Percentiles rank a stretch among this genome's conserved stretches.
Evolutionary conservation across 1,140 invertebrate genomes (phyloP).

Genomic region (Calycopis cecrops): DNA sequence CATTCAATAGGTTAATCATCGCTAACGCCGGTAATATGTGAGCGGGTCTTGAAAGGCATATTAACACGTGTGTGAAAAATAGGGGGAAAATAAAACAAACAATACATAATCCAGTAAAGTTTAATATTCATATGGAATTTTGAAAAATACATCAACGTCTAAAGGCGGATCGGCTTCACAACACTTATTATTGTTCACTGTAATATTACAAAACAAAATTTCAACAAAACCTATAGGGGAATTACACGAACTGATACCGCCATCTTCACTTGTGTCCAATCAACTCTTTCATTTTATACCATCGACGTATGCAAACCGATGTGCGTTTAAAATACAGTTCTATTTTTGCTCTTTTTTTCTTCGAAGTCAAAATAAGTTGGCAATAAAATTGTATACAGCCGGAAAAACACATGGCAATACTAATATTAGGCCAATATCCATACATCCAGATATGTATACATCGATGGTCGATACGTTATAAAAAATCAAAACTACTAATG

Average conservation of each 20-base stretch:
- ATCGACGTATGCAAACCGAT: not conserved
- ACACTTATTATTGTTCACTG: conserved; percentile 5
- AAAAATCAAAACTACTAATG: conserved; percentile 35
- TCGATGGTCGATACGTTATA: conserved; percentile 32
- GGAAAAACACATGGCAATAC: not conserved
- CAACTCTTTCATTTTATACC: conserved; percentile 5
- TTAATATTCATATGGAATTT: conserved; percentile 9
- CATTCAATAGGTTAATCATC: too few relatives aligned
- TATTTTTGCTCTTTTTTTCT: too few relatives aligned
- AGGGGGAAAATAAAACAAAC: not conserved
- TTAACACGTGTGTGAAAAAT: too few relatives aligned
- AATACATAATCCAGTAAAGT: conserved; percentile 7
- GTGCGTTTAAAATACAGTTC: too few relatives aligned
- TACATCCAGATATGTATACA: conserved; percentile 10
- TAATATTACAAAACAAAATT: conserved; percentile 3
- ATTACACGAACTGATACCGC: too few relatives aligned
- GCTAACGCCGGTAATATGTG: too few relatives aligned
- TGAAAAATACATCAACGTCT: conserved; percentile 3
- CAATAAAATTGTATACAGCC: not conserved
- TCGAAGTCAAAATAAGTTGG: too few relatives aligned
- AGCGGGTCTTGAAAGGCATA: too few relatives aligned
- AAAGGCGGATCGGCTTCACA: conserved; percentile 10
- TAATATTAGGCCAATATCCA: not conserved
- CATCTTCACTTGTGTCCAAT: too few relatives aligned
- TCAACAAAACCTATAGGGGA: conserved; percentile 18